Percentiles rank a stretch among this genome's conserved stretches.
phyloP scores from a whole-genome alignment of 2,113 vertebrate species.

The Colistium nudipinnis region DNA sequence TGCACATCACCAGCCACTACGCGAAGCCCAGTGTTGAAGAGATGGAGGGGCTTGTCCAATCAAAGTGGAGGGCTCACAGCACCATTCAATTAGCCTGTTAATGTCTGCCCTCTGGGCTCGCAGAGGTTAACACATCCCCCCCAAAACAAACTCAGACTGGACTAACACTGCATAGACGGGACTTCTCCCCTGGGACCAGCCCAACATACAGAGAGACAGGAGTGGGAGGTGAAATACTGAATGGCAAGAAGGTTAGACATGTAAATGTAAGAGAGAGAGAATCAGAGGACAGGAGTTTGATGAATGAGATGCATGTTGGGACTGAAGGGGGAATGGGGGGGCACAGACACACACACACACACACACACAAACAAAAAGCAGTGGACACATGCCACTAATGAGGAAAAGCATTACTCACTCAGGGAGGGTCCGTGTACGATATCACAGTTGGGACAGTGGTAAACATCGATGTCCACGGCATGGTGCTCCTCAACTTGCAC shows the following conservation, averaged over 20 bases:
- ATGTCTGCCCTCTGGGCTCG: constrained; percentile 57
- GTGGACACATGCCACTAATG: background rate
- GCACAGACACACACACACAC: background rate
- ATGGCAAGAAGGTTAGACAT: constrained; percentile 9
- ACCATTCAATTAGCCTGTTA: constrained; percentile 67
- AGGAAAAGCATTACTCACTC: constrained; percentile 84
- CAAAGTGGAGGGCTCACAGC: constrained; percentile 45
- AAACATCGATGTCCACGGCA: constrained; percentile 97
- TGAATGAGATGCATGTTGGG: constrained; percentile 2
- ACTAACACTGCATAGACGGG: constrained; percentile 23
- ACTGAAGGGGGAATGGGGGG: background rate
- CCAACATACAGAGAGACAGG: constrained; percentile 15
- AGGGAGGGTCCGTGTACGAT: constrained; percentile 90
- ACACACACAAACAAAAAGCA: background rate
- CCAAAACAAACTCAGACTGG: constrained; percentile 30
- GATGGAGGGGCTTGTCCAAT: constrained; percentile 37
- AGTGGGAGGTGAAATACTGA: constrained; percentile 4
- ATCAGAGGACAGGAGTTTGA: constrained; percentile 4
- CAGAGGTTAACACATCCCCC: constrained; percentile 31
- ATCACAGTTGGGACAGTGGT: constrained; percentile 98
- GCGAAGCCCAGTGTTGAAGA: constrained; percentile 28
- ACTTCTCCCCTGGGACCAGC: constrained; percentile 20
- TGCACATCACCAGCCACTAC: constrained; percentile 27
- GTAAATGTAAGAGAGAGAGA: constrained; percentile 13
- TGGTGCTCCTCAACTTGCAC: constrained; percentile 98